Evolutionary conservation across 2,113 vertebrate species (phyloP), one percentile per base, ranked within the genome.

Genomic region (Hydrochoerus hydrochaeris): DNA sequence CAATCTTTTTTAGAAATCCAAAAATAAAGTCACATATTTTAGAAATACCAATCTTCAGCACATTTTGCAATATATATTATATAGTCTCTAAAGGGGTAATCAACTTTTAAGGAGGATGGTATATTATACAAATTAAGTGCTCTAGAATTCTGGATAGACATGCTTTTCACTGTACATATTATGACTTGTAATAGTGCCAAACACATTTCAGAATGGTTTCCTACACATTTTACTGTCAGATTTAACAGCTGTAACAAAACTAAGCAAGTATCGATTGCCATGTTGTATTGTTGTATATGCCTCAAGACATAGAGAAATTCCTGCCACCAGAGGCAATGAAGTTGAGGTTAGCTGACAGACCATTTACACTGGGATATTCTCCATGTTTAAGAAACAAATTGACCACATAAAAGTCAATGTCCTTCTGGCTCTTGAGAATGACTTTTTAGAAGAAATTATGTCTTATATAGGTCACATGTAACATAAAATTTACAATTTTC

Each of bases 401-500:
- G 62, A 85, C 71, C 17, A n/a, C 57, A 71, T 93, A 88, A 93
- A 97, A 96, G 44, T 86, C 82, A 71, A 11, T 35, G 54, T 88
- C 84, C 35, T 88, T 28, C 63, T 90, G 58, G 26, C 54, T 94
- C 14, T 92, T 92, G 46, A 91, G 71, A 85, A 44, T 75, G 88
- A 94, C 85, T 54, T 94, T 96, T 86, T 35, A 95, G 52, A 73
- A 95, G 46, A 67, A 95, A 28, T 44, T 88, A 38, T 89, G 85
- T 93, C 92, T 93, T 94, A 94, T 81, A 92, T 85, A 97, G 71
- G 60, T 92, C 82, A 93, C 57, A 90, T 65, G n/a, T 77, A 77
- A 69, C 57, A 93, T 95, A 97, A 97, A 97, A 88, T 17, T 60
- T 81, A 67, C 75, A 94, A 28, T 28, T 94, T 96, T 85, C 22